Conservation (phyloP, 1,140 invertebrate genomes). For the Spodoptera frugiperda region DNA sequence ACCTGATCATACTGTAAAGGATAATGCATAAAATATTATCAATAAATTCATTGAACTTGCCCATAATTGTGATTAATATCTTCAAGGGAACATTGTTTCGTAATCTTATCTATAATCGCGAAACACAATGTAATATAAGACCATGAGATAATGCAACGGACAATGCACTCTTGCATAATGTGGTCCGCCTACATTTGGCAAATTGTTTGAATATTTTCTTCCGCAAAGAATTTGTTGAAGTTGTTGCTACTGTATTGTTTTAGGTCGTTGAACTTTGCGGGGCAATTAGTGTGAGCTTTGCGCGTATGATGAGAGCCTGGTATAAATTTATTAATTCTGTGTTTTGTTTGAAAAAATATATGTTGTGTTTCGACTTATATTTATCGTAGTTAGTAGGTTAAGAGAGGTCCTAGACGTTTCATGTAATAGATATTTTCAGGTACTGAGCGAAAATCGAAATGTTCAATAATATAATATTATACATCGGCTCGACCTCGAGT, state of each 20-base stretch:
- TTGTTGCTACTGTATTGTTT: constrained; percentile 31
- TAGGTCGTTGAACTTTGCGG: constrained; percentile 31
- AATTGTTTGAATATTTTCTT: constrained; percentile 47
- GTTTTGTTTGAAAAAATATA: background rate
- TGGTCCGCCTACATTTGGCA: constrained; percentile 28
- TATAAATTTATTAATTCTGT: constrained; percentile 10
- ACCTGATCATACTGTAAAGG: no score
- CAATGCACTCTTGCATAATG: constrained; percentile 51
- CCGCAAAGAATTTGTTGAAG: constrained; percentile 25
- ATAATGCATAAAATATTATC: no score
- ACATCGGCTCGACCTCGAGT: no score
- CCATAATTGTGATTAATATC: constrained; percentile 18
- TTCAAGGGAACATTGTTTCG: constrained; percentile 37
- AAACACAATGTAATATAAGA: constrained; percentile 17
- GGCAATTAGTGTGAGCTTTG: constrained; percentile 32
- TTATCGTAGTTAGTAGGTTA: no score
- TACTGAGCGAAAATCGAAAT: no score
- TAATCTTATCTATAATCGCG: constrained; percentile 49
- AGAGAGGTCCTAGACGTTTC: no score
- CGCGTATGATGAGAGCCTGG: constrained; percentile 12
- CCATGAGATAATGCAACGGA: constrained; percentile 45
- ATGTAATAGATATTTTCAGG: no score
- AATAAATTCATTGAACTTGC: constrained; percentile 36
- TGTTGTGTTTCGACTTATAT: no score
- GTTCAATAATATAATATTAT: no score